phyloP scores from a whole-genome alignment of 2,888 invertebrate genomes.

The Agrochola litura region DNA sequence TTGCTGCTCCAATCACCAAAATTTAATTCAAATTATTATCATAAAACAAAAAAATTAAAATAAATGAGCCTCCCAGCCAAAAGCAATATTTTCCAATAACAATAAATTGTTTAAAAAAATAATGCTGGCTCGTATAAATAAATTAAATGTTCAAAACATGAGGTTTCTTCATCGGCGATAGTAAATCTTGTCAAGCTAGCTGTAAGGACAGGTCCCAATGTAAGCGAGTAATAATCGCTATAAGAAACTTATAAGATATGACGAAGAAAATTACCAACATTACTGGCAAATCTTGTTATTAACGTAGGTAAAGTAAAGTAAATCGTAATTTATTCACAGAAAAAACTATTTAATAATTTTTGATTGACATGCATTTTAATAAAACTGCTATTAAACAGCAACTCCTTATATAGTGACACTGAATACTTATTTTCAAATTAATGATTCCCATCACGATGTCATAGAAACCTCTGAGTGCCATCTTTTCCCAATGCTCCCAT shows the following conservation, averaged over 20 bases:
- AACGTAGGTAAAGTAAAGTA: no score
- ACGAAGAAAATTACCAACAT: background rate
- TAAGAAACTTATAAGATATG: background rate
- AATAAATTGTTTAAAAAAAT: constrained; percentile 64
- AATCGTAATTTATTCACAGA: background rate
- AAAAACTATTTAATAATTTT: no score
- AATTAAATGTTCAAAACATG: constrained; percentile 65
- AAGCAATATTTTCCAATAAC: constrained; percentile 50
- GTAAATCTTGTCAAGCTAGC: constrained; percentile 64
- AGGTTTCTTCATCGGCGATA: constrained; percentile 56
- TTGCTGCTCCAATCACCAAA: background rate
- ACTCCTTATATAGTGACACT: background rate
- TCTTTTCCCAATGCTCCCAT: background rate
- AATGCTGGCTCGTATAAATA: constrained; percentile 52
- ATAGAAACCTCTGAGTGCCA: background rate
- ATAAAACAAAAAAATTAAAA: background rate
- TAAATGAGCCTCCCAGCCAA: constrained; percentile 39
- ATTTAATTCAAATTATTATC: constrained; percentile 18
- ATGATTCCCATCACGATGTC: no score
- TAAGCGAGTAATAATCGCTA: constrained; percentile 43
- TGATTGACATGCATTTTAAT: background rate
- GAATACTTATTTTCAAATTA: background rate
- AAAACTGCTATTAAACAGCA: background rate
- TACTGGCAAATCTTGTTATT: background rate
- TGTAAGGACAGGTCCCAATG: constrained; percentile 28